phyloP scores from a whole-genome alignment of 2,888 invertebrate genomes.

The Nephrotoma appendiculata region DNA sequence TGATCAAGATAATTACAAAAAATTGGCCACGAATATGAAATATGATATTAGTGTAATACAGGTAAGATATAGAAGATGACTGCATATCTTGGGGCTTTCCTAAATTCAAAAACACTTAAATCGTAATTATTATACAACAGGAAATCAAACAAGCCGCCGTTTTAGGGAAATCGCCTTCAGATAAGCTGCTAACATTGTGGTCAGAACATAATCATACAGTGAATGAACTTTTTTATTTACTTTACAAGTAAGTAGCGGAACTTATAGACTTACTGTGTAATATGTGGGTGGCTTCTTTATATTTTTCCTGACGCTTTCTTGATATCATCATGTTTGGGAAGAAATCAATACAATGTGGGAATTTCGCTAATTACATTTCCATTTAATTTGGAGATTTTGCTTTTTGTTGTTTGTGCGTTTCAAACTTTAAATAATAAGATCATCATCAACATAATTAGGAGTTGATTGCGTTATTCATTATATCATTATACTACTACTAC shows the following conservation, averaged over 20 bases:
- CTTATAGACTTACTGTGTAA: background rate
- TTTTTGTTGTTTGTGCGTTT: no score
- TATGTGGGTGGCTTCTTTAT: background rate
- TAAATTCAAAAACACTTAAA: background rate
- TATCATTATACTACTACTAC: no score
- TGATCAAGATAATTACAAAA: constrained; percentile 63
- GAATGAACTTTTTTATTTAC: constrained; percentile 47
- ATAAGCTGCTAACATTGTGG: constrained; percentile 63
- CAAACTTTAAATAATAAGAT: no score
- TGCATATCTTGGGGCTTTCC: background rate
- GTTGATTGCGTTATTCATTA: no score
- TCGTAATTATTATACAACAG: constrained; percentile 20
- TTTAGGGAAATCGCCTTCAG: constrained; percentile 50
- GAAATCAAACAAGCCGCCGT: constrained; percentile 40
- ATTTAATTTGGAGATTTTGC: no score
- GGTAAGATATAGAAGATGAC: background rate
- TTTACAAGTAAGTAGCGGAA: background rate
- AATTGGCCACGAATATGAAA: constrained; percentile 42
- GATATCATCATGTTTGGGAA: no score
- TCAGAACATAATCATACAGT: constrained; percentile 70
- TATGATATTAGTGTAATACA: background rate
- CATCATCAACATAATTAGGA: no score
- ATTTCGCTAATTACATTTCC: no score
- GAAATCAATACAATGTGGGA: no score
- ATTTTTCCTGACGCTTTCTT: no score